Conservation (phyloP, 2,797 vertebrate species). For the Botia kubotai region DNA sequence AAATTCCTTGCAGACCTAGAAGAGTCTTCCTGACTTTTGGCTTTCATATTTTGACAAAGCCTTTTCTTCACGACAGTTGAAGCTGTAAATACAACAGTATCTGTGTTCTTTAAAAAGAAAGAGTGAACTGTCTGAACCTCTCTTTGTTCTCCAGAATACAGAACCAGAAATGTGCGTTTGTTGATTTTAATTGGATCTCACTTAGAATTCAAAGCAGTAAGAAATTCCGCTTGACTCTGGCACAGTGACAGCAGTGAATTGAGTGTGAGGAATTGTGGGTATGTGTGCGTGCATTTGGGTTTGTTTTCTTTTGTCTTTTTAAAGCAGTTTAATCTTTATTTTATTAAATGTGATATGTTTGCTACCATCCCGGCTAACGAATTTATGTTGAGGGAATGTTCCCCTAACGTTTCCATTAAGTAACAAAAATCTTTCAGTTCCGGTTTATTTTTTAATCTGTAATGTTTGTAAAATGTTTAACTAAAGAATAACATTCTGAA, state of each 20-base stretch:
- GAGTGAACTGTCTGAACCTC: constrained; percentile 45
- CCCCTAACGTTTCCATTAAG: too few species aligned
- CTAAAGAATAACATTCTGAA: too few species aligned
- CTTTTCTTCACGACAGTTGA: constrained; percentile 61
- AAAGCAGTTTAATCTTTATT: constrained; percentile 10
- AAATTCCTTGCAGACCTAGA: constrained; percentile 49
- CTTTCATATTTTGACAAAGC: constrained; percentile 70
- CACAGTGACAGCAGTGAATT: constrained; percentile 33
- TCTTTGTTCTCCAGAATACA: constrained; percentile 58
- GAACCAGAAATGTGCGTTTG: constrained; percentile 63
- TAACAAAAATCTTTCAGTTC: too few species aligned
- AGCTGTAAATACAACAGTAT: constrained; percentile 65
- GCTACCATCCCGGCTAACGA: background rate
- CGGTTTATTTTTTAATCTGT: too few species aligned
- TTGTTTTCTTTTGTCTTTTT: background rate
- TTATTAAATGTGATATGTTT: background rate
- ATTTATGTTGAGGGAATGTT: too few species aligned
- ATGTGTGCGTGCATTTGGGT: constrained; percentile 3
- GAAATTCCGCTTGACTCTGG: constrained; percentile 53
- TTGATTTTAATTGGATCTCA: constrained; percentile 68
- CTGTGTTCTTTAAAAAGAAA: constrained; percentile 60
- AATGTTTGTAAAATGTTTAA: too few species aligned
- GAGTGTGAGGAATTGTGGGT: background rate
- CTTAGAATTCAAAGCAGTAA: constrained; percentile 69
- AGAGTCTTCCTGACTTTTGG: constrained; percentile 69